Base-by-base conservation (phyloP, 1,140 invertebrate genomes). In the Brachionus plicatilis region DNA sequence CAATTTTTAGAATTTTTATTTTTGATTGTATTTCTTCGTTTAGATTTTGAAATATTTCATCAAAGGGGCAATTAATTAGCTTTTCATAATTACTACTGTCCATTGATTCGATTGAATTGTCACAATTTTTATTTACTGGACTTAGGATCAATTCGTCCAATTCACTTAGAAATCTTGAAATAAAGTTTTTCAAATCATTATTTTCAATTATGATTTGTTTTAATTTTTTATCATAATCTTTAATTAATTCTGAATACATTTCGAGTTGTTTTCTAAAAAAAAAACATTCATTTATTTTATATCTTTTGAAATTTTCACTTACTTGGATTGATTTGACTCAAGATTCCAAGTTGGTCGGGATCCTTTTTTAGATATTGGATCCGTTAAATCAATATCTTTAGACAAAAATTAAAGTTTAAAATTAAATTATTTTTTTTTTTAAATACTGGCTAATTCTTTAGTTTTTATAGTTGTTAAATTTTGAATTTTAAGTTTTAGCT, bases 151-250 rank as follows among this genome's bases (percentile, higher is more conserved):
- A 6, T 33, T 27, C 43, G 72, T 76, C 43, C 1, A 76, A 12
- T 27, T 76, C 72, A 76, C 6, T 29, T 6, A 76, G 20, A 3
- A 76, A 4, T 24, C 43, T 76, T 27, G 43, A 50, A 24, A 50
- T 50, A 17, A 76, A 76, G 9, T 45, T 27, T 12, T 76, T 76
- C n/a, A 76, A 76, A 7, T 76, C 72, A 50, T 24, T 50, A 11
- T 76, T 76, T n/a, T 76, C 72, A 50, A 76, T 76, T n/a, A 76
- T 50, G 1, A 76, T 76, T 76, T 37, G 24, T 47, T 76, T 76
- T 53, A 76, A 50, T n/a, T 76, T 76, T 50, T 50, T 47, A 20
- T 76, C 72, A 50, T 76, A 76, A 47, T 76, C 72, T 76, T 76
- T 76, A 3, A 76, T 76, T 50, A 76, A 50, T 17, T 76, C 72